Evolutionary conservation across 2,113 vertebrate species (phyloP).

Genomic region (Danionella cerebrum): DNA sequence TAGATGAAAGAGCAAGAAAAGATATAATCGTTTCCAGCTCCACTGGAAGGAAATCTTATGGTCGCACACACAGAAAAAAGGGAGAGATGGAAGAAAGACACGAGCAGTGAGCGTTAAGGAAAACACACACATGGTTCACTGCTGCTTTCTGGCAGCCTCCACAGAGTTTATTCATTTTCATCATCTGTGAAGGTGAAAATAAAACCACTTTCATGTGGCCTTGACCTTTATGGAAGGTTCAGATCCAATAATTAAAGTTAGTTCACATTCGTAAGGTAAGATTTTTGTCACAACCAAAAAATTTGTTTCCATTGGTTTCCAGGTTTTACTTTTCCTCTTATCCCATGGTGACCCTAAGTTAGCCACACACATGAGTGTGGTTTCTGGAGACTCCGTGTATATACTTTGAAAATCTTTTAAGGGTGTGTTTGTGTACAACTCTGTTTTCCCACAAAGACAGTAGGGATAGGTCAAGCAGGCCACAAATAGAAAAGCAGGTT

Average conservation of each 20-base stretch:
- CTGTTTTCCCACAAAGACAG: too few relatives aligned
- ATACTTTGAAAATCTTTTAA: too few relatives aligned
- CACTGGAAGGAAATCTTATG: constrained; percentile 6
- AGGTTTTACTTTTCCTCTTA: too few relatives aligned
- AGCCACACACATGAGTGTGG: too few relatives aligned
- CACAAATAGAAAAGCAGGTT: too few relatives aligned
- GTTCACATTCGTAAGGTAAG: not conserved
- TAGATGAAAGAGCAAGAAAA: constrained; percentile 14
- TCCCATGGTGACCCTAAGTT: too few relatives aligned
- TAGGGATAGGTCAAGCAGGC: too few relatives aligned
- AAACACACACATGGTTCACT: constrained; percentile 17
- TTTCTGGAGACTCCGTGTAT: too few relatives aligned
- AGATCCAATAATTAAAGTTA: not conserved
- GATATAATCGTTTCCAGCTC: constrained; percentile 20
- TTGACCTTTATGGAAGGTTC: not conserved
- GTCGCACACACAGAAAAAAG: not conserved
- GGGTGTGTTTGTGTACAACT: too few relatives aligned
- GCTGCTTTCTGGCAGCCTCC: not conserved
- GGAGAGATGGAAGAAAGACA: not conserved
- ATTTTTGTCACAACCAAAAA: not conserved
- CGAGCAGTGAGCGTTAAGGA: not conserved
- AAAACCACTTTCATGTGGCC: not conserved
- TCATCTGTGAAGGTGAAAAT: not conserved
- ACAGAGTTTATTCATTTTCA: constrained; percentile 1
- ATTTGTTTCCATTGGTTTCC: too few relatives aligned